These are phyloP conservation scores for Pitangus sulphuratus DNA, from an alignment of 2,797 vertebrate species.

Conservation along the genomic window DNA sequence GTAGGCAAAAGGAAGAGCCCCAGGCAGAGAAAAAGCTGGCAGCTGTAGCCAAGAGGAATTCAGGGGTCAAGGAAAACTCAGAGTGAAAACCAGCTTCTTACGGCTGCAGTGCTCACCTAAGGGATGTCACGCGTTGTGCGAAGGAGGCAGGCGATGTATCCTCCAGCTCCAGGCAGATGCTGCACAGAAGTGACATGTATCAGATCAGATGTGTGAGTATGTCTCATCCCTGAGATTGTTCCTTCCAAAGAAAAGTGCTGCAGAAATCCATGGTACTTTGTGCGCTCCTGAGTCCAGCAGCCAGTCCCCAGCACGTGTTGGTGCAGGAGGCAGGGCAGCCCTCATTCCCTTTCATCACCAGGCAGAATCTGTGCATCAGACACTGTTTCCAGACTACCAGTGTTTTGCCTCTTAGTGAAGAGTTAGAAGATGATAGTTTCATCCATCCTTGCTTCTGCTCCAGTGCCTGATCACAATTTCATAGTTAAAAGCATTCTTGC, in stretches of 20 bases:
- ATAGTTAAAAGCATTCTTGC: neutral
- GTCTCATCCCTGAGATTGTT: neutral
- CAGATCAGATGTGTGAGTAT: constrained; percentile 12
- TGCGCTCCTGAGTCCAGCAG: neutral
- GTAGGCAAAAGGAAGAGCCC: neutral
- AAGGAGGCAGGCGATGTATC: neutral
- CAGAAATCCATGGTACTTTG: neutral
- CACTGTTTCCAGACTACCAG: neutral
- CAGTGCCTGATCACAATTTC: neutral
- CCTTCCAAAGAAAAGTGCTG: neutral
- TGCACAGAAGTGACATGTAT: neutral
- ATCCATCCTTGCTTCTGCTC: neutral
- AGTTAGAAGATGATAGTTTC: neutral
- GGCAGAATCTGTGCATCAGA: neutral
- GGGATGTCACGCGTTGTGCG: neutral
- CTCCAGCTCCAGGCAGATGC: constrained; percentile 23
- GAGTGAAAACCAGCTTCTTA: neutral
- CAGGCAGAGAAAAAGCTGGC: neutral
- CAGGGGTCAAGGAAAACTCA: neutral
- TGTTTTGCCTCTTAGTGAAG: neutral
- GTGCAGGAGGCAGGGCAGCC: neutral
- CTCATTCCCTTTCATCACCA: fast-evolving
- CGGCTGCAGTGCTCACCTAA: neutral
- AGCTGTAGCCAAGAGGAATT: neutral
- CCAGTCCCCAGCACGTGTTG: neutral